These are phyloP conservation scores for Enteromius afrohamiltoni DNA, from an alignment of 2,797 vertebrate genomes.

Conservation along the genomic window DNA sequence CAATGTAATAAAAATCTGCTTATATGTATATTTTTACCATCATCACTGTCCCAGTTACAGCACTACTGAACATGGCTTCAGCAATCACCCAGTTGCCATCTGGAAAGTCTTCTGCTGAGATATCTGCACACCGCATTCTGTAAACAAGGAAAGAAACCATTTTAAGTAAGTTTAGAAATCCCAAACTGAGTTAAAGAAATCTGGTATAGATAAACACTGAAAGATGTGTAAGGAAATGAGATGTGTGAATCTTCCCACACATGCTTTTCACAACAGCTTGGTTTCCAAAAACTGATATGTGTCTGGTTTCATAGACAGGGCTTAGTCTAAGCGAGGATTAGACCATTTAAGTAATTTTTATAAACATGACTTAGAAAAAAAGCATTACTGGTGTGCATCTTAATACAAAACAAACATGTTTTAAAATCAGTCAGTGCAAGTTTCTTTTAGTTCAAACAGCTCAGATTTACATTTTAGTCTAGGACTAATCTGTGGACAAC, in stretches of 20 bases:
- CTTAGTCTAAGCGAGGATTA: no score
- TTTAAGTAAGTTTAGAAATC: background rate
- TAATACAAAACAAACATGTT: no score
- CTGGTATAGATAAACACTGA: background rate
- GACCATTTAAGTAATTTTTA: no score
- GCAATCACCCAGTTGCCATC: constrained; percentile 71
- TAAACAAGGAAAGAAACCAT: background rate
- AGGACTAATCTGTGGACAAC: no score
- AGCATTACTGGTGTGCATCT: no score
- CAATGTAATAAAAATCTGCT: no score
- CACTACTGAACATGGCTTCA: constrained; percentile 69
- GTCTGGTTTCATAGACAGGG: no score
- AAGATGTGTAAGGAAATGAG: background rate
- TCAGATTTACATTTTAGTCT: no score
- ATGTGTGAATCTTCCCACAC: background rate
- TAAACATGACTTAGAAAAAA: no score
- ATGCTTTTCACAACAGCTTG: background rate
- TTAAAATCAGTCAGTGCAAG: no score
- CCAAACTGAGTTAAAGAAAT: background rate
- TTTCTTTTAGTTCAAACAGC: no score
- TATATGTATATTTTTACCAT: constrained; percentile 70
- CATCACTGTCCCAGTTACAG: constrained; percentile 72
- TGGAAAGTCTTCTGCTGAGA: constrained; percentile 61
- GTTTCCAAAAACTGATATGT: no score
- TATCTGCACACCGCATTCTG: constrained; percentile 78